Conservation (phyloP, 1,140 invertebrate genomes). For the Mercenaria mercenaria region DNA sequence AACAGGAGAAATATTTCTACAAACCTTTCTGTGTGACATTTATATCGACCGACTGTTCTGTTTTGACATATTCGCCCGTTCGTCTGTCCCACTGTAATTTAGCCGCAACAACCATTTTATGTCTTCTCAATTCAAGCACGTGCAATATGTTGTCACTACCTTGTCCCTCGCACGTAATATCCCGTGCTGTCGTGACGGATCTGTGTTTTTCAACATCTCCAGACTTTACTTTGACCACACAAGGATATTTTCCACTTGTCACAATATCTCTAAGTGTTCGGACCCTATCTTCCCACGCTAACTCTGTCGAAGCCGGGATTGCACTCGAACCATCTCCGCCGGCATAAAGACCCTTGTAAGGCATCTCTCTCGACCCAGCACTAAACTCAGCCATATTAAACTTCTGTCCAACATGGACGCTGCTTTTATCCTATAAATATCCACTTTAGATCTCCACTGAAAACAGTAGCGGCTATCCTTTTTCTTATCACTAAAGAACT, state of each 20-base stretch:
- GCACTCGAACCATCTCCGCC: neutral
- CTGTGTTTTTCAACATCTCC: slow-evolving; percentile 33
- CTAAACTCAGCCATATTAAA: slow-evolving; percentile 2
- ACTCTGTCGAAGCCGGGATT: neutral
- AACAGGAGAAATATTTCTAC: neutral
- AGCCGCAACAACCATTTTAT: slow-evolving; percentile 43
- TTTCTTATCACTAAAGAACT: neutral
- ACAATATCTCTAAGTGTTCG: slow-evolving; percentile 41
- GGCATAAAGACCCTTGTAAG: neutral
- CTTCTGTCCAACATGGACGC: neutral
- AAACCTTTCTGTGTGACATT: slow-evolving; percentile 56
- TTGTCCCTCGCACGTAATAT: neutral
- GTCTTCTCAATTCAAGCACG: slow-evolving; percentile 41
- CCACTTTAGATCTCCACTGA: neutral
- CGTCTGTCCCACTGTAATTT: slow-evolving; percentile 57
- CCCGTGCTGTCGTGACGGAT: neutral
- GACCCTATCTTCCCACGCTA: slow-evolving; percentile 47
- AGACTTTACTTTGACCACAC: slow-evolving; percentile 46
- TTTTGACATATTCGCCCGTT: slow-evolving; percentile 36
- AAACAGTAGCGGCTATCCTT: neutral
- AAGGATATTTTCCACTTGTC: slow-evolving; percentile 57
- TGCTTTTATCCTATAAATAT: too few relatives aligned
- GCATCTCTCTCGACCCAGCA: neutral
- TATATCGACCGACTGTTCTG: slow-evolving; percentile 34
- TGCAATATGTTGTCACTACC: slow-evolving; percentile 29